Evolutionary conservation across 2,888 invertebrate genomes (phyloP).

Genomic region (Alcis repandata): DNA sequence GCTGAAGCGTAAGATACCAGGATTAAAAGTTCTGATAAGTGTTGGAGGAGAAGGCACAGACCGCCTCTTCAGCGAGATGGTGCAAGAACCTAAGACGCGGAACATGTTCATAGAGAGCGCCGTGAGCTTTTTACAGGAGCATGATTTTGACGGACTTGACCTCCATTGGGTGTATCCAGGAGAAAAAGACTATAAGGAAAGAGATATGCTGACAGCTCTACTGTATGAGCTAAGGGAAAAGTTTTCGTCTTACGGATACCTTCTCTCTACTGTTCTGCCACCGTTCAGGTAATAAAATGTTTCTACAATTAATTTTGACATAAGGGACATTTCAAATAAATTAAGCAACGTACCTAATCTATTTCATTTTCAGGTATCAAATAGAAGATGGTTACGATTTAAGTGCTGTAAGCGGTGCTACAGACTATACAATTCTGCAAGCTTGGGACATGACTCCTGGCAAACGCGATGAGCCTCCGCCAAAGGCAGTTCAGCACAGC

Average conservation of each 20-base stretch:
- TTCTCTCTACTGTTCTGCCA: conserved; percentile 86
- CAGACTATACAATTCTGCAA: conserved; percentile 90
- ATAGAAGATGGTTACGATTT: conserved; percentile 90
- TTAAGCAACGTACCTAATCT: background rate
- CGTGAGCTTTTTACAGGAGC: conserved; percentile 87
- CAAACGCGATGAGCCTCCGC: conserved; percentile 75
- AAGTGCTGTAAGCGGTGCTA: conserved; percentile 85
- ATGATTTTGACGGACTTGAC: conserved; percentile 93
- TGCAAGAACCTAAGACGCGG: conserved; percentile 83
- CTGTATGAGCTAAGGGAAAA: conserved; percentile 88
- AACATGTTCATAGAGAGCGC: conserved; percentile 88
- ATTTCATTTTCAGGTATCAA: conserved; percentile 73
- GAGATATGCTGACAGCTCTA: conserved; percentile 83
- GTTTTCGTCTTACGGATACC: conserved; percentile 85
- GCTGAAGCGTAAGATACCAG: conserved; percentile 89
- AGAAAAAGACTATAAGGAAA: conserved; percentile 82
- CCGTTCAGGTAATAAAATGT: conserved; percentile 79
- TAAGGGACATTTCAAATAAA: too few relatives aligned
- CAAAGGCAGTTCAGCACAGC: conserved; percentile 82
- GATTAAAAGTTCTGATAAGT: conserved; percentile 90
- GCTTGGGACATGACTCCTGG: conserved; percentile 87
- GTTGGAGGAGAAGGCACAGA: conserved; percentile 90
- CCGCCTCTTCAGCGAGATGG: conserved; percentile 88
- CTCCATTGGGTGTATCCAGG: conserved; percentile 92
- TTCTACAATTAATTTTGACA: too few relatives aligned